Conservation (phyloP, 2,113 vertebrate species). For the Falco punctatus region DNA sequence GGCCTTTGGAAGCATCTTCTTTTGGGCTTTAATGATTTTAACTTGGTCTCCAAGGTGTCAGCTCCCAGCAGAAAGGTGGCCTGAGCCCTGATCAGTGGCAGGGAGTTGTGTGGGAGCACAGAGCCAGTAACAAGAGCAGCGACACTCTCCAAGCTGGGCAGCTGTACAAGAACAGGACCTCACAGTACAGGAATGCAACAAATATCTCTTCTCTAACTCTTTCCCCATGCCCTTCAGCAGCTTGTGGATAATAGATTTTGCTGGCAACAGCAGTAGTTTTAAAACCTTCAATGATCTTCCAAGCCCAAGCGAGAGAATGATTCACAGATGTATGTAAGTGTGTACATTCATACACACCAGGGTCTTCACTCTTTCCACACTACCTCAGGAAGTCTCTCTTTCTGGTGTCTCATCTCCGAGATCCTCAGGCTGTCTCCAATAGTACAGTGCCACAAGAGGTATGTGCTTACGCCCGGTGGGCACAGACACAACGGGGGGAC, state of each 20-base stretch:
- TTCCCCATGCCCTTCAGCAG: background rate
- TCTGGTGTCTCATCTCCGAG: background rate
- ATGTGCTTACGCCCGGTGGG: background rate
- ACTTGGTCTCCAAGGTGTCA: background rate
- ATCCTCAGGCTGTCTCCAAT: background rate
- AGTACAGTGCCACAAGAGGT: background rate
- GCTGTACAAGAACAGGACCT: conserved; percentile 37
- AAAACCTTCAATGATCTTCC: conserved; percentile 7
- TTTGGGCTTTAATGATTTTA: background rate
- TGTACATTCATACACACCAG: background rate
- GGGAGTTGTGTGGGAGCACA: background rate
- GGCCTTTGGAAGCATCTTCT: background rate
- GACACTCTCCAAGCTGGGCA: background rate
- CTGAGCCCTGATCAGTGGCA: background rate
- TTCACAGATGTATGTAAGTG: background rate
- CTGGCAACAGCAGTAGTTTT: background rate
- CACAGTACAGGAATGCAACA: conserved; percentile 53
- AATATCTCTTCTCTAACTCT: background rate
- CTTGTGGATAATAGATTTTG: conserved; percentile 13
- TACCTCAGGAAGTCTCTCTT: background rate
- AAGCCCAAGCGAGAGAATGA: background rate
- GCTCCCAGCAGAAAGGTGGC: background rate
- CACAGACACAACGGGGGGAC: background rate
- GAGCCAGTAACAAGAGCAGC: background rate
- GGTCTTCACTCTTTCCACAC: background rate